Evolutionary conservation across 1,140 invertebrate species (phyloP).

Genomic region (Drosophila ercepeae): DNA sequence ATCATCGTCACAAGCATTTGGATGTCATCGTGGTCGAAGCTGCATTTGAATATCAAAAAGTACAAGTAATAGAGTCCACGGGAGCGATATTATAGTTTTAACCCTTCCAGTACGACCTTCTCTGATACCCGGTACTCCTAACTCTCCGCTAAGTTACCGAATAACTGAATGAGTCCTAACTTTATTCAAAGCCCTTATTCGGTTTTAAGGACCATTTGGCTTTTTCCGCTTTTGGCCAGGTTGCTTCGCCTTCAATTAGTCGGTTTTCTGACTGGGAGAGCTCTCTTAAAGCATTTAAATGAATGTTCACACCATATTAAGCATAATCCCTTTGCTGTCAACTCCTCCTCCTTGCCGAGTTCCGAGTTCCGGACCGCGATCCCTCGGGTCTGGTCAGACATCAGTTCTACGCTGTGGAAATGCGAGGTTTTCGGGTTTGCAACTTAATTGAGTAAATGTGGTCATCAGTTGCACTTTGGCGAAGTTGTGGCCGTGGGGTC

Average conservation of each 20-base stretch:
- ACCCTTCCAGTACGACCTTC: too few relatives aligned
- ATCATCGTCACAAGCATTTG: neutral
- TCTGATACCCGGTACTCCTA: too few relatives aligned
- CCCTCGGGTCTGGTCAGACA: neutral
- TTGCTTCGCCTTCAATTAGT: constrained; percentile 35
- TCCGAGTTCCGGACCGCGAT: neutral
- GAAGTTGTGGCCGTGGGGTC: constrained; percentile 8
- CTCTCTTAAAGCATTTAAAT: constrained; percentile 38
- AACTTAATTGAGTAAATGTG: constrained; percentile 68
- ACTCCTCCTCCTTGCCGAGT: neutral
- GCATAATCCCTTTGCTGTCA: constrained; percentile 35
- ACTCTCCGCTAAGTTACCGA: too few relatives aligned
- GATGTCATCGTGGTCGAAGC: neutral
- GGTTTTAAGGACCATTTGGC: neutral
- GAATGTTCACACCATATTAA: constrained; percentile 60
- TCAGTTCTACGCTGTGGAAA: constrained; percentile 27
- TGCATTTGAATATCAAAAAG: too few relatives aligned
- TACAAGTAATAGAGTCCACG: too few relatives aligned
- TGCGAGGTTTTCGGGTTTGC: constrained; percentile 27
- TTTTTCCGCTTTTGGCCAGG: neutral
- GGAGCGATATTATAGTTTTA: too few relatives aligned
- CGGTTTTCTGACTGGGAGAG: neutral
- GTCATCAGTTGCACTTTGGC: constrained; percentile 56
- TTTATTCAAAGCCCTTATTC: too few relatives aligned
- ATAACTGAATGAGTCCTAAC: too few relatives aligned